Evolutionary conservation across 2,797 vertebrate genomes (phyloP).

Genomic region (Myioborus miniatus): DNA sequence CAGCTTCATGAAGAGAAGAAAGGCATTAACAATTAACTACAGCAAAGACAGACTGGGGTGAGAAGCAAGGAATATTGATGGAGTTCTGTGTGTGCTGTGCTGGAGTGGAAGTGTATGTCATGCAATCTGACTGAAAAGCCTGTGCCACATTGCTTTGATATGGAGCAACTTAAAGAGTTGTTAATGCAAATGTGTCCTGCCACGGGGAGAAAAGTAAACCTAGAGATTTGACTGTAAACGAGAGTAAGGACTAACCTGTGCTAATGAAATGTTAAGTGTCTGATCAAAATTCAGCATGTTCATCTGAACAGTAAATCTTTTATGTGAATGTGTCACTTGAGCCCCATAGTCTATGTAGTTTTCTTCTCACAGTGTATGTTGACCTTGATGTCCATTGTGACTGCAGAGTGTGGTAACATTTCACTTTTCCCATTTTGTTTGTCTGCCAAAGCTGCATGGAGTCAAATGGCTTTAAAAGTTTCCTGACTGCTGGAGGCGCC

Average conservation of each 20-base stretch:
- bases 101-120: not conserved
- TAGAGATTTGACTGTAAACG: constrained; percentile 27
- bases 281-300: constrained; percentile 57
- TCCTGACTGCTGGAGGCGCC: not conserved
- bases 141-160: not conserved
- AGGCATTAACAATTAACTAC: not conserved
- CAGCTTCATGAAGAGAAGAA: not conserved
- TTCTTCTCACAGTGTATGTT: not conserved
- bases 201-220: constrained; percentile 12
- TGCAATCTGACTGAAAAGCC: not conserved
- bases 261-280: constrained; percentile 57
- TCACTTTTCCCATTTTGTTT: not conserved
- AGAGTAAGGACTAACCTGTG: constrained; percentile 22
- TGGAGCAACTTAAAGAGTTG: not conserved
- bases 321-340: constrained; percentile 37
- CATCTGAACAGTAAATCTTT: constrained; percentile 59
- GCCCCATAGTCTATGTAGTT: not conserved
- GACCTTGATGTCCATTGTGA: constrained; percentile 19
- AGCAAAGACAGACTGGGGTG: not conserved
- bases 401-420: not conserved
- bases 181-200: constrained; percentile 52
- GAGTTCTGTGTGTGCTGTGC: not conserved
- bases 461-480: not conserved
- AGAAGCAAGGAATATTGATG: constrained; percentile 8
- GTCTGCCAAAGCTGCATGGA: not conserved